Evolutionary conservation across 1,140 invertebrate genomes (phyloP), one percentile per base, ranked within the genome.

Genomic region (Rhizoglyphus robini): DNA sequence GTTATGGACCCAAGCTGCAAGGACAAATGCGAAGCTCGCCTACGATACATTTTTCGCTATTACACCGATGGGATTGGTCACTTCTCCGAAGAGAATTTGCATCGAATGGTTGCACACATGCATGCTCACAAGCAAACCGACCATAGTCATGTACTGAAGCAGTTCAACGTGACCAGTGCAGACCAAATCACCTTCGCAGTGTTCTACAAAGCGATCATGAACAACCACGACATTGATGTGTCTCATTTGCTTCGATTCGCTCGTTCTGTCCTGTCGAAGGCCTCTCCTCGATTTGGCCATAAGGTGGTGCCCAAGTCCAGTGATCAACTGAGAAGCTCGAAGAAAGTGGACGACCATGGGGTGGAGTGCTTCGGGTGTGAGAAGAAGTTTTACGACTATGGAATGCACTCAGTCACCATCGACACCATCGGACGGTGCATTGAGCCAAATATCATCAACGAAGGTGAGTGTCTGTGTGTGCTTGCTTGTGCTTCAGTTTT

Each of bases 1-100:
- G 79, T 78, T 3, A 74, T 81, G 67, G 81, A 82, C 63, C 79
- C 77, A 0, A 70, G 65, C 25, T 81, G 81, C 51, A 81, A 80
- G 20, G 76, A 76, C 38, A 81, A 82, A 74, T 20, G 18, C 5
- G 61, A 67, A 38, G 4, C 62, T 4, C 20, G 68, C 23, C 4
- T 29, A 27, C 27, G 46, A 15, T 58, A 51, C 20, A 25, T 66
- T n/a, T 66, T 66, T 46, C 8, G 63, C 4, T 54, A 64, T 29
- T 64, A 64, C 23, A 47, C 47, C 8, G 30, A 61, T 23, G 30
- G 30, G n/a, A 36, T 66, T 20, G 65, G 32, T 4, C 18, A 41
- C 8, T 34, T 66, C 8, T 27, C 8, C 18, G 15, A 25, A 20
- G 4, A 3, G 2, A 20, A 32, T 11, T 38, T 66, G n/a, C 54